phyloP scores from a whole-genome alignment of 1,140 invertebrate species.

The Gerris buenoi region DNA sequence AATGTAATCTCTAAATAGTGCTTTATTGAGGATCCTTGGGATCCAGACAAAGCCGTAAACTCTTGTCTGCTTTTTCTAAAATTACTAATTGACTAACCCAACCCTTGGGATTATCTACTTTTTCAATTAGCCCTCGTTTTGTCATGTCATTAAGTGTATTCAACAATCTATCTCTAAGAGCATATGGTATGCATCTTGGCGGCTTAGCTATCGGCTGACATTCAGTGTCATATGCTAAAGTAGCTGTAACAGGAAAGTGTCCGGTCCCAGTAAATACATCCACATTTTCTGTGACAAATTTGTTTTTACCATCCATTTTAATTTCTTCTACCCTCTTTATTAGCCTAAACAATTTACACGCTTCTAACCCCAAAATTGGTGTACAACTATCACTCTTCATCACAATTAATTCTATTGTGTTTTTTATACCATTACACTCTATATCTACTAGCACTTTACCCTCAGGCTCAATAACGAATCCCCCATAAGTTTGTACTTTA shows the following conservation, averaged over 20 bases:
- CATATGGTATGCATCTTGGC: not conserved
- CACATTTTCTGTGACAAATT: not conserved
- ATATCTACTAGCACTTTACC: not conserved
- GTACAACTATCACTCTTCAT: not conserved
- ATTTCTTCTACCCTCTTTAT: not conserved
- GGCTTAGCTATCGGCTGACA: not conserved
- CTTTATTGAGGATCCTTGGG: not conserved
- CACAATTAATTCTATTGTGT: not conserved
- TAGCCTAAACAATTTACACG: not conserved
- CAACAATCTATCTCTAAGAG: not conserved
- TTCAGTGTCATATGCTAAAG: not conserved
- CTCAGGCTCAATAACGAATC: not conserved
- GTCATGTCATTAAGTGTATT: not conserved
- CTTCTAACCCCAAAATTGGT: not conserved
- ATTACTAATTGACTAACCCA: not conserved
- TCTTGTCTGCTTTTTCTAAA: not conserved
- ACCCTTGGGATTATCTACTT: not conserved
- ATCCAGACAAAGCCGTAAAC: not conserved
- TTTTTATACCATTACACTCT: not conserved
- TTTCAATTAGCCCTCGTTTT: not conserved
- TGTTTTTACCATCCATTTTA: not conserved
- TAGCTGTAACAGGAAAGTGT: not conserved
- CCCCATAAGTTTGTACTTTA: not conserved
- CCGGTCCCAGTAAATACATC: not conserved
- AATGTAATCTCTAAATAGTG: not conserved